Base-by-base conservation (phyloP, 2,113 vertebrate genomes). In the Eretmochelys imbricata region DNA sequence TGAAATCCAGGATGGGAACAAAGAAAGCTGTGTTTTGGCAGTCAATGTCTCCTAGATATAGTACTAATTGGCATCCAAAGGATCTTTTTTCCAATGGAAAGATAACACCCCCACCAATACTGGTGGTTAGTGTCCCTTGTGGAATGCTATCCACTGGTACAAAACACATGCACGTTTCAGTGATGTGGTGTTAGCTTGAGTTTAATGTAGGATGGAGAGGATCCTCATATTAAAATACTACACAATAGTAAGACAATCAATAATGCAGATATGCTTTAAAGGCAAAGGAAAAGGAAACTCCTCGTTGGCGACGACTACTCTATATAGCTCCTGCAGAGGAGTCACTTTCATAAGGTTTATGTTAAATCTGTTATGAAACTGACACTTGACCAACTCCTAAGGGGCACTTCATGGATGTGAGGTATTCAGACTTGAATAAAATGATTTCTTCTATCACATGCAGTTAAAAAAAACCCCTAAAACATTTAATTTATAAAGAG, bases 361-460 rank as follows among this genome's bases (percentile, higher is more conserved):
- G 65, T 87, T 84, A 85, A 75, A 81, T 65, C 59, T 78, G 54
- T 85, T 93, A 82, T 57, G 57, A 87, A 89, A 92, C 89, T 82
- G 59, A 48, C 78, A 65, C 65, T 42, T 83, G 49, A 55, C 84
- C 57, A 59, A 42, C 48, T 89, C 85, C 86, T 85, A 75, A 57
- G 87, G 79, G 27, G 82, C 78, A 85, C 76, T 57, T 93, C 55
- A 75, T 76, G 69, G 51, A 83, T 42, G 24, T 82, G 57, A 38
- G 48, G 25, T 38, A 11, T 87, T 38, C 24, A n/a, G 49, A 13
- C 20, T 87, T 38, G 24, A 72, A 87, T 65, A 89, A 59, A 93
- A 51, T 48, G 48, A n/a, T 69, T 85, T 38, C 24, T 53, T 62
- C n/a, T 72, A 49, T 69, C 31, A 8, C n/a, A 8, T 69, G 4